Evolutionary conservation across 1,140 invertebrate genomes (phyloP), one percentile per base, ranked within the genome.

Genomic region (Chrysoperla carnea): DNA sequence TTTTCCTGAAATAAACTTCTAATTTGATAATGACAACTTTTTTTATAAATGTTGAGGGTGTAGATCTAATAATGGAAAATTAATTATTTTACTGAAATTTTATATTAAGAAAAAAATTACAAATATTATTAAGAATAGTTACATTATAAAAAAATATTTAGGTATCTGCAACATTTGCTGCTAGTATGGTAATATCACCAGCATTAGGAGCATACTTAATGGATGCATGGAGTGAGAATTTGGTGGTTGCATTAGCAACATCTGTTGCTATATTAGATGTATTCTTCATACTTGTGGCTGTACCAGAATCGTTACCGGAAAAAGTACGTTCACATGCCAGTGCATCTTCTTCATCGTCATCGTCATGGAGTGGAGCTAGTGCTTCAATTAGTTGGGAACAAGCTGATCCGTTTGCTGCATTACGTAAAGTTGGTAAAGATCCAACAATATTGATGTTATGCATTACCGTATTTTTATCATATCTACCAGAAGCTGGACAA

Each of bases 161-260:
- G 74, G 81, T 86, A 8, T 96, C 92, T 11, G 95, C 94, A 8
- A 99, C 95, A 43, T 99, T 99, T 73, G 95, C 95, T 8, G 95
- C 95, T 40, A 96, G 91, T 59, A 80, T 99, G 73, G 92, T 78
- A 11, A 96, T 96, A 48, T 95, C 90, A 48, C 95, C 95, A 13
- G 92, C 93, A 8, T 67, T 98, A 36, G 95, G 95, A 42, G 89
- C 91, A 43, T 96, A 93, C 58, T 70, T 96, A 31, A 89, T 85
- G 70, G 76, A 80, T 52, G 56, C 57, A 39, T 61, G 58, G 58
- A 86, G 85, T 47, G 86, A 94, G 56, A 87, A 84, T 57, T 68
- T 95, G 43, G 93, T 98, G 2, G 92, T 99, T n/a, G 88, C 90
- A 42, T 66, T 97, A 36, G 90, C 94, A 11, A 95, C 95, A 1